Percentiles rank a stretch among this genome's conserved stretches.
Conservation (phyloP, 2,888 invertebrate species). For the Lucinisca nassula region DNA sequence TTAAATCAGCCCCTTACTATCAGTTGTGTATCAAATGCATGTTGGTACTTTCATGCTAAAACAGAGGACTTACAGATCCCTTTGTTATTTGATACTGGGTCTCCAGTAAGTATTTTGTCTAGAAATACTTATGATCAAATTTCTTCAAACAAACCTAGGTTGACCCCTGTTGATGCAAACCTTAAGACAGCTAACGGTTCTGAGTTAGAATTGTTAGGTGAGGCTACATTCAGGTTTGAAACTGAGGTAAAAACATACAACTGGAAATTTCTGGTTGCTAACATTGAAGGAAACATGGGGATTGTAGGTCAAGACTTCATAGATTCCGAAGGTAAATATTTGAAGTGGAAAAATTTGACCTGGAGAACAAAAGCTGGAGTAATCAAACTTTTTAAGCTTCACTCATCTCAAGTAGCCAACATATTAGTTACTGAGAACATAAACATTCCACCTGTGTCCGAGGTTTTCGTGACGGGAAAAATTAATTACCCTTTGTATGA, state of each 20-base stretch:
- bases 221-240: neutral
- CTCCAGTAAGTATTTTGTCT: constrained; percentile 30
- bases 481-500: constrained; percentile 17
- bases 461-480: neutral
- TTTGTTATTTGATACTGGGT: constrained; percentile 45
- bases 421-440: constrained; percentile 7
- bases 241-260: constrained; percentile 1
- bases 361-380: neutral
- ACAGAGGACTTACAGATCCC: neutral
- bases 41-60: constrained; percentile 17
- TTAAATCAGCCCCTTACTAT: neutral
- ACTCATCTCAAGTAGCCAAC: neutral
- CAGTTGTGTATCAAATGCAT: neutral
- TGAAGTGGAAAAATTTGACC: neutral
- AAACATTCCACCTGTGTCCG: neutral
- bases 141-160: neutral
- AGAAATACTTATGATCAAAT: neutral
- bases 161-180: neutral
- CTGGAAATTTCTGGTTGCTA: constrained; percentile 14
- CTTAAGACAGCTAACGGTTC: constrained; percentile 21
- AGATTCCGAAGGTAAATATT: neutral
- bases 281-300: constrained; percentile 21
- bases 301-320: constrained; percentile 47
- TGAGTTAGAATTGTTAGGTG: neutral
- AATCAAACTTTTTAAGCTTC: neutral